Evolutionary conservation across 2,888 invertebrate genomes (phyloP), one percentile per base, ranked within the genome.

Genomic region (Erebia palarica): DNA sequence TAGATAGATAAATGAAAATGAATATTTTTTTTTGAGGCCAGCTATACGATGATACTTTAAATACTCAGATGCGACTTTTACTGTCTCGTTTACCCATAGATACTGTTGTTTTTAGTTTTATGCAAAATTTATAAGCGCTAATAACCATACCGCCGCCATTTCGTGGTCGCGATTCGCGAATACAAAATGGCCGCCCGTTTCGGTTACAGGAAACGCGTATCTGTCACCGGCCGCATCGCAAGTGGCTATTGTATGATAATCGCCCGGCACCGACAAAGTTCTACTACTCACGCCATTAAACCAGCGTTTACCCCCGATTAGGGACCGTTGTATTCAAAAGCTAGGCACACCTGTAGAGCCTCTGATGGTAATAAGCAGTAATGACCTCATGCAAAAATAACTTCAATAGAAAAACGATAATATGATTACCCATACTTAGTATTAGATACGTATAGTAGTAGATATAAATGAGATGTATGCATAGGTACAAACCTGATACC

Each of bases 201-300:
- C 84, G 90, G 89, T 86, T 85, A 86, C 86, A 91, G 91, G 92
- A 92, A 91, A 90, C 88, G 90, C 87, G 89, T 91, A 91, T 91
- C 91, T 91, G 92, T 91, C 91, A 91, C 85, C 88, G 83, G 81
- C 84, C 81, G 90, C 90, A 91, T 91, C 85, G 86, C 90, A 89
- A 92, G 90, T 88, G 86, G 88, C 84, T 81, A 93, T 93, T 93
- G 92, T 93, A 92, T 93, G 92, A 91, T 92, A 93, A 93, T 93
- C 84, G 82, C 78, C 71, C 80, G 79, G 84, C 84, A 85, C 88
- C 88, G 90, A 91, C 91, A 90, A 91, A 91, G 91, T 90, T 88
- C 88, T 85, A 82, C 77, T 78, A 78, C 80, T 80, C 84, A 78
- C 86, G 90, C 89, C 83, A 82, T 76, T 78, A 84, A 84, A 83